Base-by-base conservation (phyloP, 2,113 vertebrate genomes). In the Ancistrus triradiatus region DNA sequence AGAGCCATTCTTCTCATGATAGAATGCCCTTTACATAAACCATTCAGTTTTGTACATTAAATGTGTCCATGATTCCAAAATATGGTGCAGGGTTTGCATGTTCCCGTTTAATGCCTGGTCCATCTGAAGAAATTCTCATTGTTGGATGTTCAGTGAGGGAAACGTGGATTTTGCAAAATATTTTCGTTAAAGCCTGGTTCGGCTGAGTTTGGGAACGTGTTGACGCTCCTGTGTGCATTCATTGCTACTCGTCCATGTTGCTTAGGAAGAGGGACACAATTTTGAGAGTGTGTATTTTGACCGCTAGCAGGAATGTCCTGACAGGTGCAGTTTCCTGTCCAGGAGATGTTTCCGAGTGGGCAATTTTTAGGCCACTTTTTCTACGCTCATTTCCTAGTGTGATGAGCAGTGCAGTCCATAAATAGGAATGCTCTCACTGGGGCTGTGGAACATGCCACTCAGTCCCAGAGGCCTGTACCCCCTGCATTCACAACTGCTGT, bases 281-380 rank as follows among this genome's bases (percentile, higher is more conserved):
- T 59, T 59, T 44, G 25, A 59, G 6, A 27, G 11, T 28, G 40
- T 44, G 7, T 44, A 46, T 59, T 44, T 59, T 59, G 40, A 59
- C 25, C 48, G 2, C 25, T 18, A 59, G 40, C 27, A 44, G 40
- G 6, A 46, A 59, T 59, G 56, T 19, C 40, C 56, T 59, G 40
- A 59, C 40, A 59, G 56, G 40, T 59, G 43, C 56, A 44, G 25
- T 44, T 27, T 28, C 11, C 25, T 46, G 40, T 59, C 40, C 56
- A 44, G 38, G 19, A 59, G 56, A 59, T 38, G 43, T 59, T 59
- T 28, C 40, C 13, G 56, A 18, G 56, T 44, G 28, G 56, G 40
- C 56, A 46, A 59, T 59, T 43, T 59, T 59, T 44, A 59, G 56
- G 40, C 14, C 38, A 15, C 38, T 58, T 27, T 43, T 59, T 31